Evolutionary conservation across 1,140 invertebrate genomes (phyloP).

Genomic region (Venustaconcha ellipsiformis): DNA sequence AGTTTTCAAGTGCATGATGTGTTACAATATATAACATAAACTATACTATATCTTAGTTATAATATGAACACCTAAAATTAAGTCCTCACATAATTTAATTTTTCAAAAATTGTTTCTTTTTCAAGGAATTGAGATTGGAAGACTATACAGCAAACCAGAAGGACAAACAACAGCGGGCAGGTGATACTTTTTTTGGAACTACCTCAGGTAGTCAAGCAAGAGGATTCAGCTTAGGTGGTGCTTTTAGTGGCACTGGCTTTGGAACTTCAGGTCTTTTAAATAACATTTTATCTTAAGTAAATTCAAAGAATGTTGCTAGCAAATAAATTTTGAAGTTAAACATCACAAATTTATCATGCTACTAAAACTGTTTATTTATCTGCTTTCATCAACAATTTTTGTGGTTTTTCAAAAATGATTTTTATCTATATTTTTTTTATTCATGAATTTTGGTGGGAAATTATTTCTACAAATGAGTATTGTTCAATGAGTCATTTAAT

Average conservation of each 20-base stretch:
- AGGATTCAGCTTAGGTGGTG: constrained; percentile 45
- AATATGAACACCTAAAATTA: too few species aligned
- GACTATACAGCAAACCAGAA: constrained; percentile 93
- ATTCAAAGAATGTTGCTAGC: not conserved
- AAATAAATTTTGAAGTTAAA: not conserved
- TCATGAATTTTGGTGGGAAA: not conserved
- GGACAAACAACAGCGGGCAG: constrained; percentile 70
- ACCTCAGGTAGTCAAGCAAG: constrained; percentile 33
- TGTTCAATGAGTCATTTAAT: too few species aligned
- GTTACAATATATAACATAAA: too few species aligned
- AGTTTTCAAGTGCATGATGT: too few species aligned
- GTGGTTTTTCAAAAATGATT: not conserved
- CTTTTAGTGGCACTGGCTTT: constrained; percentile 12
- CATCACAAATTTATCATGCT: not conserved
- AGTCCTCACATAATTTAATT: too few species aligned
- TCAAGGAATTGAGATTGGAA: constrained; percentile 86
- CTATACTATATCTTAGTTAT: too few species aligned
- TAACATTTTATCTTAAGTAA: not conserved
- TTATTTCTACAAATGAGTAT: too few species aligned
- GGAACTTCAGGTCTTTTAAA: constrained; percentile 12
- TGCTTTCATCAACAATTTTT: not conserved
- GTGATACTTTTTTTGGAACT: constrained; percentile 20
- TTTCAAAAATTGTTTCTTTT: too few species aligned
- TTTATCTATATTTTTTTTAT: not conserved
- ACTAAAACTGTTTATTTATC: not conserved